Percentiles rank a stretch among this genome's conserved stretches.
These are phyloP conservation scores for Glaucopsyche alexis DNA, from an alignment of 2,888 invertebrate genomes.

Conservation along the genomic window DNA sequence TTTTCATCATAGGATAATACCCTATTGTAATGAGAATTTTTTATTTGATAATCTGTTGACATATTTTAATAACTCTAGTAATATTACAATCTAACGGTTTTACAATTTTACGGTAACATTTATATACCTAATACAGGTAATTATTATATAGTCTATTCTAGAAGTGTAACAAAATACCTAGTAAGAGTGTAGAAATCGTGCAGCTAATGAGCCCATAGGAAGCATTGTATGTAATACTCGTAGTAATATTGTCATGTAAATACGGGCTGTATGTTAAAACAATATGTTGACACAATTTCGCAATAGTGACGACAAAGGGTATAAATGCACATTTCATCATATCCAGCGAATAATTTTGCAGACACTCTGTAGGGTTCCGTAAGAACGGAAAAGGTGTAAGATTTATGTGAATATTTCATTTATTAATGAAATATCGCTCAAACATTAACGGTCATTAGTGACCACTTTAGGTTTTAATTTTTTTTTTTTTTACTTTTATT, in stretches of 20 bases:
- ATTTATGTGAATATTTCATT: not conserved
- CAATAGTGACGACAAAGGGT: not conserved
- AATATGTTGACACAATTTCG: slow-evolving; percentile 16
- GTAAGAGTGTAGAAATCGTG: not conserved
- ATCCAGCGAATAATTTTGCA: not conserved
- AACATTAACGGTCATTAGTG: too few relatives aligned
- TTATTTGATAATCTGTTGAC: too few relatives aligned
- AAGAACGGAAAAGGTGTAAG: not conserved
- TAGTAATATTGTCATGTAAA: not conserved
- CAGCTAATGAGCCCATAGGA: slow-evolving; percentile 8
- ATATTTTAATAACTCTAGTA: too few relatives aligned
- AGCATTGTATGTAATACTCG: not conserved
- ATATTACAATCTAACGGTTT: too few relatives aligned
- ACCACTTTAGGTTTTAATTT: not conserved
- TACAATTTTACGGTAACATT: too few relatives aligned
- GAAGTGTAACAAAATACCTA: not conserved
- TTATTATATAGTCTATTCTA: not conserved
- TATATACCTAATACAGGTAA: too few relatives aligned
- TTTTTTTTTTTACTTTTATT: too few relatives aligned
- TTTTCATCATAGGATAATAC: too few relatives aligned
- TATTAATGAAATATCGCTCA: too few relatives aligned
- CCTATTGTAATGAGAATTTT: too few relatives aligned
- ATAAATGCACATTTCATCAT: slow-evolving; percentile 10
- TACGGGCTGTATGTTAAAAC: slow-evolving; percentile 11
- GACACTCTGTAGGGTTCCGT: not conserved